Evolutionary conservation across 2,888 invertebrate species (phyloP).

Genomic region (Drosophila suboccidentalis): DNA sequence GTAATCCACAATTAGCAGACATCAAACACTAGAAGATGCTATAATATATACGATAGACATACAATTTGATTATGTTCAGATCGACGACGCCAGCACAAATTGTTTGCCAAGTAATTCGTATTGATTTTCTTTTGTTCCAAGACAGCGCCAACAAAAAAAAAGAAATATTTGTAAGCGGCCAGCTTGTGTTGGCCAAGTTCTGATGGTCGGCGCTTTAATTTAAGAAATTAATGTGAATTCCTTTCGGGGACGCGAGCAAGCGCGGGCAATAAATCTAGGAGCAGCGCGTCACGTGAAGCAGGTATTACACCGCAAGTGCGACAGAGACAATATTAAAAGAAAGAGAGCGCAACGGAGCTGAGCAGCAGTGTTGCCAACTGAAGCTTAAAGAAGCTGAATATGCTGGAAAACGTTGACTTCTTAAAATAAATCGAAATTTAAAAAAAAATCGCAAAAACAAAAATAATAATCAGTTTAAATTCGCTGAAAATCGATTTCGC

Average conservation of each 20-base stretch:
- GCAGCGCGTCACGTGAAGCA: conserved; percentile 42
- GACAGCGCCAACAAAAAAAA: conserved; percentile 11
- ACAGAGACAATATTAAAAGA: not conserved
- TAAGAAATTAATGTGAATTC: conserved; percentile 72
- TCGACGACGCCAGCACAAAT: conserved; percentile 24
- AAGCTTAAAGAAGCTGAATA: no score
- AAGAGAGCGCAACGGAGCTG: conserved; percentile 5
- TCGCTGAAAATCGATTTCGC: no score
- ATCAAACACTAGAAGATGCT: conserved; percentile 23
- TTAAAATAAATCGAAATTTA: no score
- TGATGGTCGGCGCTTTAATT: conserved; percentile 56
- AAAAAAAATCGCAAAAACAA: no score
- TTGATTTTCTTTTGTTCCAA: conserved; percentile 42
- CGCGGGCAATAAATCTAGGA: conserved; percentile 62
- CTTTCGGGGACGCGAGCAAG: conserved; percentile 49
- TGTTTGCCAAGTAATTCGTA: conserved; percentile 42
- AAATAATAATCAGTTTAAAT: no score
- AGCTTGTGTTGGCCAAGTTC: conserved; percentile 12
- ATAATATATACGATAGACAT: conserved; percentile 20
- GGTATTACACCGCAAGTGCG: conserved; percentile 23
- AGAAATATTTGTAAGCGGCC: not conserved
- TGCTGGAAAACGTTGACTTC: no score
- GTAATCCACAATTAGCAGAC: conserved; percentile 48
- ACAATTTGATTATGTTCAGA: conserved; percentile 56
- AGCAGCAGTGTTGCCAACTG: conserved; percentile 16